Evolutionary conservation across 2,113 vertebrate genomes (phyloP).

Genomic region (Tychaedon coryphoeus): DNA sequence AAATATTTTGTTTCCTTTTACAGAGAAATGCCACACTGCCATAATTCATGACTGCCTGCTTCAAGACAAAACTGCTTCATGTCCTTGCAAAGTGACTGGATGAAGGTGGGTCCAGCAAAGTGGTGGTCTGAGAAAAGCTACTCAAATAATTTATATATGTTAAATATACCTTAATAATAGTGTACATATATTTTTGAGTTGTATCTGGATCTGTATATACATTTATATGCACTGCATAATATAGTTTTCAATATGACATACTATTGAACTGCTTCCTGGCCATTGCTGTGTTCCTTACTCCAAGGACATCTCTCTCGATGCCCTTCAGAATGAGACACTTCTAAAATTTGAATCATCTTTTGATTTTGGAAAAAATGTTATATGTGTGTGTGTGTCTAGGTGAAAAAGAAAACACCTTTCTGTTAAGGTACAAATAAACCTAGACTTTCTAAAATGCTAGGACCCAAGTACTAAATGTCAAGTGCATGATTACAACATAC

Average conservation of each 20-base stretch:
- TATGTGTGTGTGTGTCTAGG: fast-evolving
- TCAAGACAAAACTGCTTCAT: not conserved
- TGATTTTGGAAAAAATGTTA: not conserved
- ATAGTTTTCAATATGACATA: not conserved
- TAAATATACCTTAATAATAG: not conserved
- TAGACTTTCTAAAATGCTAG: not conserved
- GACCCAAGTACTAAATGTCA: not conserved
- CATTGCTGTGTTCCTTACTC: not conserved
- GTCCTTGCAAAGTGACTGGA: not conserved
- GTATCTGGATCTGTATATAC: not conserved
- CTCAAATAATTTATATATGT: not conserved
- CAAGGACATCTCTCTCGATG: not conserved
- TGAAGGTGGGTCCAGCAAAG: not conserved
- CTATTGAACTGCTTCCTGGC: not conserved
- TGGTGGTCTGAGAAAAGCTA: not conserved
- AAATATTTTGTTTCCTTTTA: not conserved
- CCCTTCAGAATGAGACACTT: not conserved
- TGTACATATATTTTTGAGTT: not conserved
- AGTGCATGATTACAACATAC: not conserved
- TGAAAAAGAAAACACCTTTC: not conserved
- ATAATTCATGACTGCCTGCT: not conserved
- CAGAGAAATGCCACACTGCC: not conserved
- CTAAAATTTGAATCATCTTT: not conserved
- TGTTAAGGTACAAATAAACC: not conserved
- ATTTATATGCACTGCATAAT: not conserved